A percentile compares a stretch with the other conserved stretches of the same genome.
These are phyloP conservation scores for Pseudorhombus dupliciocellatus DNA, from an alignment of 2,113 vertebrate genomes.

Conservation along the genomic window DNA sequence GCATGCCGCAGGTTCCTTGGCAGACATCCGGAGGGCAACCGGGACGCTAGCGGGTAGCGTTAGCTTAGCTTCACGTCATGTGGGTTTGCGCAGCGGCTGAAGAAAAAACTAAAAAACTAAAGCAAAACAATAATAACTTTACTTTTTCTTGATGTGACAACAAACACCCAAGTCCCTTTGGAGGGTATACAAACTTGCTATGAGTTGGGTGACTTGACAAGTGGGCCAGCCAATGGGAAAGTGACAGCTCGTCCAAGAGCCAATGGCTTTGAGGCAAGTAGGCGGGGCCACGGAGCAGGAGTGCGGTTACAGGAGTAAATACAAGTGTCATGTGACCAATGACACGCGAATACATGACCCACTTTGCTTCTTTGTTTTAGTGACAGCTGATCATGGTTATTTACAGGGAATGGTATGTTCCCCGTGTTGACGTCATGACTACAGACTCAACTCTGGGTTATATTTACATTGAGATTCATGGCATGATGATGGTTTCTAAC, in stretches of 20 bases:
- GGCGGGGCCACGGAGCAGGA: constrained; percentile 5
- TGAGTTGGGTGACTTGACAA: constrained; percentile 25
- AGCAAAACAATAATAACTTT: constrained; percentile 46
- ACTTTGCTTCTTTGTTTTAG: constrained; percentile 11
- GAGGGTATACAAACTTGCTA: constrained; percentile 50
- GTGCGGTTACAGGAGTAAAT: constrained; percentile 62
- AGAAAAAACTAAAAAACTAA: not conserved
- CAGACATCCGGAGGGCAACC: not conserved
- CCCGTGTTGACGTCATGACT: not conserved
- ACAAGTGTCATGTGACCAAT: constrained; percentile 65
- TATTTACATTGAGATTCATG: not conserved
- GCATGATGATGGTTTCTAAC: too few species aligned
- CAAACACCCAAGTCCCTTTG: constrained; percentile 50
- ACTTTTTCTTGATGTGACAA: constrained; percentile 74
- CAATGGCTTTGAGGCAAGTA: constrained; percentile 35
- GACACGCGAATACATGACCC: not conserved
- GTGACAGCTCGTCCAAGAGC: not conserved
- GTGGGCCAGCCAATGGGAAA: constrained; percentile 16
- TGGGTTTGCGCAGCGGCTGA: not conserved
- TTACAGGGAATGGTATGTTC: not conserved
- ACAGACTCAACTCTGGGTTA: not conserved
- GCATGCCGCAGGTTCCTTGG: constrained; percentile 1
- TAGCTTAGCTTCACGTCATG: not conserved
- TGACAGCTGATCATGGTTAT: not conserved
- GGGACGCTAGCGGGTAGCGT: not conserved